A percentile compares a stretch with the other conserved stretches of the same genome.
phyloP scores from a whole-genome alignment of 1,140 invertebrate genomes.

The Amyelois transitella region DNA sequence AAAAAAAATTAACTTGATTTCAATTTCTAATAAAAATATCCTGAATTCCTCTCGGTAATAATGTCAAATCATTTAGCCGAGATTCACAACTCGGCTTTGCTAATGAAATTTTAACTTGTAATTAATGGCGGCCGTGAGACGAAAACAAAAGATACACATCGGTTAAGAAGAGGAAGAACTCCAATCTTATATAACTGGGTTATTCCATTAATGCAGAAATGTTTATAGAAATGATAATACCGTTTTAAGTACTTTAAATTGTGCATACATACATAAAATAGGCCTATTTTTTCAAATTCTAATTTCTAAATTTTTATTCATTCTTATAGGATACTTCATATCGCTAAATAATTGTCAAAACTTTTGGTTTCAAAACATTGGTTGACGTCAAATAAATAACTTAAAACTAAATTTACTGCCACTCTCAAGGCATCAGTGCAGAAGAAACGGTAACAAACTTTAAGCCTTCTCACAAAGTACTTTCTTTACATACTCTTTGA shows the following conservation, averaged over 20 bases:
- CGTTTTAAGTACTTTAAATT: background rate
- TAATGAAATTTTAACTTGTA: slow-evolving; percentile 5
- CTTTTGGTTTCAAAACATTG: too few relatives aligned
- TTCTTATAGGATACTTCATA: too few relatives aligned
- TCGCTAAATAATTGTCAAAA: too few relatives aligned
- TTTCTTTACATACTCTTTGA: too few relatives aligned
- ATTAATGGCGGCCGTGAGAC: background rate
- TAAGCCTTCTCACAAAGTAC: too few relatives aligned
- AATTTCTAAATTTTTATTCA: too few relatives aligned
- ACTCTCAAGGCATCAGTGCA: too few relatives aligned
- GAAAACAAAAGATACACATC: slow-evolving; percentile 14
- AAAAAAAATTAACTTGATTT: background rate
- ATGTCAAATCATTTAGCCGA: background rate
- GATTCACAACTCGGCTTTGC: background rate
- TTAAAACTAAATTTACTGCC: too few relatives aligned
- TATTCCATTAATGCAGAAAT: background rate
- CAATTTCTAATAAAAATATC: background rate
- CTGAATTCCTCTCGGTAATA: background rate
- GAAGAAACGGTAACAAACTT: too few relatives aligned
- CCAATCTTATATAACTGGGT: background rate
- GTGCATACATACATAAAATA: too few relatives aligned
- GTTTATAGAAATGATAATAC: slow-evolving; percentile 1
- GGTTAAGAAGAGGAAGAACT: background rate
- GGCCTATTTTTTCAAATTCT: too few relatives aligned
- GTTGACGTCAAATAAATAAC: too few relatives aligned